Evolutionary conservation across 2,113 vertebrate species (phyloP).

Genomic region (Ivindomyrus marchei): DNA sequence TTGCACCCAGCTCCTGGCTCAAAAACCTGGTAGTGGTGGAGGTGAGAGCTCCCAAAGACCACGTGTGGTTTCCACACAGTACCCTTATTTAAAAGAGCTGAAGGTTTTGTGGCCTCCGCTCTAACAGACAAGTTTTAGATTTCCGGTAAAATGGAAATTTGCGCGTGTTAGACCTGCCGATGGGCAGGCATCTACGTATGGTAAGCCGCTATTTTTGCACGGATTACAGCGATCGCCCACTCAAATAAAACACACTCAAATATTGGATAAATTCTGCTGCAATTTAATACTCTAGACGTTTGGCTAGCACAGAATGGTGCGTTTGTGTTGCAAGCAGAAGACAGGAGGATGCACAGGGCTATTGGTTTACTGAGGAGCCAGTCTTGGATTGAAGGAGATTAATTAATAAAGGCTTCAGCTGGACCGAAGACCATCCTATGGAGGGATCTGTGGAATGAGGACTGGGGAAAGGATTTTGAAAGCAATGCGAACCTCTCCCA

Average conservation of each 20-base stretch:
- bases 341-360: background rate
- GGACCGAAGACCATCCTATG: background rate
- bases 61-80: background rate
- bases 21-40: background rate
- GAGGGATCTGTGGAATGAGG: background rate
- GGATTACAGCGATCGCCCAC: background rate
- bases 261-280: background rate
- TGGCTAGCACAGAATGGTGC: background rate
- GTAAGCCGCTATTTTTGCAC: background rate
- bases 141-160: background rate
- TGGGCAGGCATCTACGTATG: background rate
- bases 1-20: background rate
- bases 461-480: background rate
- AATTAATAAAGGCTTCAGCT: background rate
- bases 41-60: background rate
- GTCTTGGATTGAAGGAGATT: background rate
- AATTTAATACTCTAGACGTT: background rate
- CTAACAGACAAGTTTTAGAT: background rate
- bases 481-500: background rate
- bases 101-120: background rate
- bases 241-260: background rate
- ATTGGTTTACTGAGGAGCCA: background rate
- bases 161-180: background rate
- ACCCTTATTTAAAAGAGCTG: background rate
- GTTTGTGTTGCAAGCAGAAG: background rate